Conservation (phyloP, 1,140 invertebrate genomes). For the Drosophila nasuta region DNA sequence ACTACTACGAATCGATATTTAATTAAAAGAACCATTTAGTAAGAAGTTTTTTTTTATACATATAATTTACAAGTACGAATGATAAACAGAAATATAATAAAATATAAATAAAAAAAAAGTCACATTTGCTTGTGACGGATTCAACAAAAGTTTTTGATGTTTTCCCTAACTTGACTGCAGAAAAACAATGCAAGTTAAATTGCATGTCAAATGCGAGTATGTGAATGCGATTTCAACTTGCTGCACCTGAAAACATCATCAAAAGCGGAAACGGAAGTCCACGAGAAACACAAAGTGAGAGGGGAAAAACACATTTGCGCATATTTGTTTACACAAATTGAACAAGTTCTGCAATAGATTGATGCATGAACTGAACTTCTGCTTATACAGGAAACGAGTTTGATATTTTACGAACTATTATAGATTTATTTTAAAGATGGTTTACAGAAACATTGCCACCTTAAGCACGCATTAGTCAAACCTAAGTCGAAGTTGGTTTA, state of each 20-base stretch:
- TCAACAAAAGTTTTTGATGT: slow-evolving; percentile 11
- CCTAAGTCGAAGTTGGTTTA: slow-evolving; percentile 8
- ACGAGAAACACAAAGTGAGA: slow-evolving; percentile 33
- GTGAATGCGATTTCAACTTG: slow-evolving; percentile 7
- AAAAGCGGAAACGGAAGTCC: slow-evolving; percentile 39
- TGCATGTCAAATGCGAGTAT: slow-evolving; percentile 36
- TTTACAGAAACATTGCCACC: neutral
- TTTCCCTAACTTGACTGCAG: slow-evolving; percentile 54
- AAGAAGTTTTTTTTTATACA: slow-evolving; percentile 33
- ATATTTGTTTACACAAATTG: slow-evolving; percentile 11
- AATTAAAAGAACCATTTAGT: slow-evolving; percentile 74
- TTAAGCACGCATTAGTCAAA: slow-evolving; percentile 36
- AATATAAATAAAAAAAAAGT: too few relatives aligned
- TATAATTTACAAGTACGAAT: too few relatives aligned
- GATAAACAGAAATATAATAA: too few relatives aligned
- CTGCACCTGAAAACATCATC: slow-evolving; percentile 12
- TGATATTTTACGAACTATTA: too few relatives aligned
- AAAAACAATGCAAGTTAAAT: slow-evolving; percentile 49
- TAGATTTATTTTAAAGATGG: too few relatives aligned
- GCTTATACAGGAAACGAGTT: too few relatives aligned
- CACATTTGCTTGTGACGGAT: too few relatives aligned
- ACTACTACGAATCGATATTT: slow-evolving; percentile 55
- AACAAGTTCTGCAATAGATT: slow-evolving; percentile 30
- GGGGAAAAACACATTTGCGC: neutral
- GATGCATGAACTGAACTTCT: slow-evolving; percentile 37